phyloP scores from a whole-genome alignment of 92 coral and sea anemone species.

The Nematostella vectensis region DNA sequence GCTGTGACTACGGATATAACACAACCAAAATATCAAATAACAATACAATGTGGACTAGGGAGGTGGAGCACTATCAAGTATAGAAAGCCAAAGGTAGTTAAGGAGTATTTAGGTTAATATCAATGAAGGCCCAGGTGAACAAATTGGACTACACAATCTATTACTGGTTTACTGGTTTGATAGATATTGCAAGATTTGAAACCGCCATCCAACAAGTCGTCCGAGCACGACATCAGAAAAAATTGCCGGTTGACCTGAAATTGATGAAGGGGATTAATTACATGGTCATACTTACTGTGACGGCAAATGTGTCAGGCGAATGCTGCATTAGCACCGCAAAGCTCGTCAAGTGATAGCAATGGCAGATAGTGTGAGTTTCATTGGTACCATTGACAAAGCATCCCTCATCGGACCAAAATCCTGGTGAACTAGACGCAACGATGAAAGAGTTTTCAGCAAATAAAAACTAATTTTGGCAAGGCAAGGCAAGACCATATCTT shows the following conservation, averaged over 20 bases:
- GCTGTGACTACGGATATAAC: constrained; percentile 24
- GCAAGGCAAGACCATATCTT: neutral
- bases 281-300: constrained; percentile 41
- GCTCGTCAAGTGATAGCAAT: constrained; percentile 86
- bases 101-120: too few relatives aligned
- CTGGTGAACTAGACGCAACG: constrained; percentile 3
- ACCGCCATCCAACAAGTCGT: too few relatives aligned
- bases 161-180: too few relatives aligned
- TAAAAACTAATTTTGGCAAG: neutral
- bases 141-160: too few relatives aligned
- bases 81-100: too few relatives aligned
- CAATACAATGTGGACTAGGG: too few relatives aligned
- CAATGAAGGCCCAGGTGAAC: too few relatives aligned
- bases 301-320: constrained; percentile 11
- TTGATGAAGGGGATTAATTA: too few relatives aligned
- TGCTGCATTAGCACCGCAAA: constrained; percentile 86
- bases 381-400: constrained; percentile 44
- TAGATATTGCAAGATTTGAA: too few relatives aligned
- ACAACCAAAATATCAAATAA: neutral
- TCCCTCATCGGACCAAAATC: constrained; percentile 77
- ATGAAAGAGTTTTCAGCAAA: neutral
- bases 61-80: too few relatives aligned
- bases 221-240: too few relatives aligned
- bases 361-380: constrained; percentile 59
- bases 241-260: too few relatives aligned